These are phyloP conservation scores for Aphelenchoides avenae DNA, from an alignment of 1,140 invertebrate species.

Conservation along the genomic window DNA sequence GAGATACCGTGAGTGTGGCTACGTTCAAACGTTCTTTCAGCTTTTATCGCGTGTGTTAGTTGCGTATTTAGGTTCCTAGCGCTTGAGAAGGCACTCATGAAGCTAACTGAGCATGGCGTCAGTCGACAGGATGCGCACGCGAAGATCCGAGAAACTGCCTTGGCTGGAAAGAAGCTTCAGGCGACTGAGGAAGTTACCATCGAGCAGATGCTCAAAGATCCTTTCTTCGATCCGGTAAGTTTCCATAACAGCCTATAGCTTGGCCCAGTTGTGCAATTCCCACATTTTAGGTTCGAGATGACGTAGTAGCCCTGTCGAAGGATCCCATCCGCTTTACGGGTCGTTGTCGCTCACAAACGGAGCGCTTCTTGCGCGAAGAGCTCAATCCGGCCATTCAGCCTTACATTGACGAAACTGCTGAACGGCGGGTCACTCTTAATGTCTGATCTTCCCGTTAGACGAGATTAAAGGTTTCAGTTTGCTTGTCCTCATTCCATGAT, in stretches of 20 bases:
- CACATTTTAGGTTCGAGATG: conserved; percentile 40
- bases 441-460: too few relatives aligned
- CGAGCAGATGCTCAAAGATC: conserved; percentile 44
- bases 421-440: too few relatives aligned
- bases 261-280: conserved; percentile 14
- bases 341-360: conserved; percentile 40
- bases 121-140: conserved; percentile 54
- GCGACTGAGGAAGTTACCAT: conserved; percentile 21
- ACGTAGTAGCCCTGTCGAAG: conserved; percentile 37
- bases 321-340: conserved; percentile 49
- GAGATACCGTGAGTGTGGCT: too few relatives aligned
- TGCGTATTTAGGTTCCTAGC: too few relatives aligned
- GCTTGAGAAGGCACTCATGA: conserved; percentile 57
- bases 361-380: conserved; percentile 44
- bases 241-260: conserved; percentile 14
- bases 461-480: too few relatives aligned
- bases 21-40: too few relatives aligned
- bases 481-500: too few relatives aligned
- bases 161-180: conserved; percentile 40
- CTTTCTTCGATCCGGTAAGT: conserved; percentile 41
- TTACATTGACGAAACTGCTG: conserved; percentile 1
- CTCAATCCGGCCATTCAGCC: conserved; percentile 47
- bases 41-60: too few relatives aligned
- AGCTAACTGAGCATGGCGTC: conserved; percentile 44
- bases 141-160: conserved; percentile 44